These are phyloP conservation scores for human (Homo sapiens) DNA, from an alignment of 2,113 vertebrate genomes.

Conservation along the genomic window DNA sequence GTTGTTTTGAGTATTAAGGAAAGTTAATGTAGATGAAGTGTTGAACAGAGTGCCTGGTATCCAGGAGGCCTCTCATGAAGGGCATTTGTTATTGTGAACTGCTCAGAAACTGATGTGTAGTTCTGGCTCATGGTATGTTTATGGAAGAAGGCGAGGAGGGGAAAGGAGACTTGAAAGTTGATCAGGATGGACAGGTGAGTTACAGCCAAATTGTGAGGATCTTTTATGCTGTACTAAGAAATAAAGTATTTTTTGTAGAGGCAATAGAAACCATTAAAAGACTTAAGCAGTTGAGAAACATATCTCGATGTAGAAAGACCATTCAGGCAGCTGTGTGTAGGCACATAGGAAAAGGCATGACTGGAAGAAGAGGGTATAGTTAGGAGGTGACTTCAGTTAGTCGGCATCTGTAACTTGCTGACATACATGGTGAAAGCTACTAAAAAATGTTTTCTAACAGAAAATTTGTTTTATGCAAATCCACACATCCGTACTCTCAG, in stretches of 20 bases:
- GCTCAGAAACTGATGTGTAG: neutral
- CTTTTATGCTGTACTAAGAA: neutral
- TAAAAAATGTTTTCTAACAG: neutral
- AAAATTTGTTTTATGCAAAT: neutral
- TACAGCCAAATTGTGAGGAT: neutral
- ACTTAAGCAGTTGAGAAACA: neutral
- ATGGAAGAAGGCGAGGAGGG: neutral
- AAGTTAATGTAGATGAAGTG: neutral
- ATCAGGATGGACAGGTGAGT: neutral
- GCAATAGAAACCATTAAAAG: neutral
- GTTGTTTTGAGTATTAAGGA: neutral
- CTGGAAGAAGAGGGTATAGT: neutral
- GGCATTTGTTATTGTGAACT: neutral
- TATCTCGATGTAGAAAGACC: neutral
- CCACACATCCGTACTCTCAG: neutral
- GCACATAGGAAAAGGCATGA: neutral
- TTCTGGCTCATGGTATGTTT: neutral
- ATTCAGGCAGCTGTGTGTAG: neutral
- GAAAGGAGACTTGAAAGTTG: neutral
- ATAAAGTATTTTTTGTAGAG: neutral
- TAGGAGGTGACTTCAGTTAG: neutral
- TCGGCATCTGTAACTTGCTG: neutral
- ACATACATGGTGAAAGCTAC: neutral
- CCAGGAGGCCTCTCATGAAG: neutral
- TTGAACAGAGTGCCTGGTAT: neutral